Evolutionary conservation across 2,797 vertebrate species (phyloP).

Genomic region (Hybognathus amarus): DNA sequence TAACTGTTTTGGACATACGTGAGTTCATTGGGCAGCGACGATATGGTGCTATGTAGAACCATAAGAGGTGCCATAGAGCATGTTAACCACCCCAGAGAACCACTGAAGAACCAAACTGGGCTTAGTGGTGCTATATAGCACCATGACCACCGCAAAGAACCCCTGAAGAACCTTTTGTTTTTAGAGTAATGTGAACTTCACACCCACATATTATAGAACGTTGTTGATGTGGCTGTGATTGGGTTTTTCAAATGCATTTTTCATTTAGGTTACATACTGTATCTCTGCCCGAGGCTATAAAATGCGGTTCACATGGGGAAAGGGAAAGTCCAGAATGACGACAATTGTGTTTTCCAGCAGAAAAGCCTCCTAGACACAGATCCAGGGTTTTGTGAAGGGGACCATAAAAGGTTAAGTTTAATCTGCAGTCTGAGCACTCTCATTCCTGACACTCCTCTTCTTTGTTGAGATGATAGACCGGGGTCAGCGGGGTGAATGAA

Average conservation of each 20-base stretch:
- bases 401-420: constrained; percentile 31
- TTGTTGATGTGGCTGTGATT: too few species aligned
- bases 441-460: constrained; percentile 30
- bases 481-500: constrained; percentile 27
- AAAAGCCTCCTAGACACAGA: constrained; percentile 4
- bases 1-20: too few species aligned
- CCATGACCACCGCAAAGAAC: too few species aligned
- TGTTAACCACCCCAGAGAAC: too few species aligned
- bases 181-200: neutral
- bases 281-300: neutral
- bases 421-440: constrained; percentile 33
- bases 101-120: too few species aligned
- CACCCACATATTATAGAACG: neutral
- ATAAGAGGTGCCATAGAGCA: too few species aligned
- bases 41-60: too few species aligned
- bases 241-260: neutral
- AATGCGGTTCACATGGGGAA: neutral
- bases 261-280: neutral
- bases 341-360: neutral
- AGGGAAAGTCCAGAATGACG: constrained; percentile 2
- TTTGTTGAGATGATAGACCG: constrained; percentile 37
- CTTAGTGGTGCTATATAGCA: too few species aligned
- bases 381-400: constrained; percentile 6
- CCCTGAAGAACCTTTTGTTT: too few species aligned
- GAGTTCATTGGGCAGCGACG: too few species aligned